Conservation (phyloP, 2,888 invertebrate genomes). For the Netelia melanura region DNA sequence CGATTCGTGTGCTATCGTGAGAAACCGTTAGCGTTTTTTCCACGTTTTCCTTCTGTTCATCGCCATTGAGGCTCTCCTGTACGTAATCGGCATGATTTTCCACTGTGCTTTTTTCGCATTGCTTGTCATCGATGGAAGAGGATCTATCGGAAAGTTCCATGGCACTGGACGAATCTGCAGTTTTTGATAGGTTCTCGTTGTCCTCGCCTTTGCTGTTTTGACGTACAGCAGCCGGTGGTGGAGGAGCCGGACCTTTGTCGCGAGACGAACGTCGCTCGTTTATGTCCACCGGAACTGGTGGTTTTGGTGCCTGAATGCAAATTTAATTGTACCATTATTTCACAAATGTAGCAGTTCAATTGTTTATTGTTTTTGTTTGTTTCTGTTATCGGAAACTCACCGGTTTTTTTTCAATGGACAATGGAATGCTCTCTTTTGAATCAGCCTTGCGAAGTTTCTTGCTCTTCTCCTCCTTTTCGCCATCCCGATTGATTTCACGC, state of each 20-base stretch:
- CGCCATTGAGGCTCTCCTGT: constrained; percentile 70
- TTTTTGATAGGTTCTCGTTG: constrained; percentile 73
- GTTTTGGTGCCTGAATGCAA: constrained; percentile 88
- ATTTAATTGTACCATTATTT: constrained; percentile 37
- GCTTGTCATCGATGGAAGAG: constrained; percentile 70
- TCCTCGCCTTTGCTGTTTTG: constrained; percentile 77
- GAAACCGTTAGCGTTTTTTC: constrained; percentile 47
- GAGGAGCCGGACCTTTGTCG: constrained; percentile 93
- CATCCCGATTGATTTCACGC: constrained; percentile 83
- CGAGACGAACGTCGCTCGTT: constrained; percentile 86
- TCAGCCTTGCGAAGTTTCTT: constrained; percentile 84
- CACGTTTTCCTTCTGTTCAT: constrained; percentile 68
- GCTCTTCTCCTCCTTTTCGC: constrained; percentile 82
- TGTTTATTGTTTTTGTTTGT: constrained; percentile 1
- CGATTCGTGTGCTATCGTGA: constrained; percentile 66
- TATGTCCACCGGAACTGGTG: constrained; percentile 84
- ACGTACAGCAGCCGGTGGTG: constrained; percentile 85
- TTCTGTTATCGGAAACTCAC: constrained; percentile 71
- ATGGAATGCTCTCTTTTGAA: constrained; percentile 83
- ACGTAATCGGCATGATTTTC: constrained; percentile 69
- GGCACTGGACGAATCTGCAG: constrained; percentile 64
- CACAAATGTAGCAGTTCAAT: constrained; percentile 11
- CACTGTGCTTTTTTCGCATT: constrained; percentile 56
- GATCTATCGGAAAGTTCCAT: constrained; percentile 70
- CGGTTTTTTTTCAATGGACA: constrained; percentile 82